Percentiles rank a stretch among this genome's conserved stretches.
Conservation (phyloP, 2,113 vertebrate genomes). For the Amphiprion ocellaris region DNA sequence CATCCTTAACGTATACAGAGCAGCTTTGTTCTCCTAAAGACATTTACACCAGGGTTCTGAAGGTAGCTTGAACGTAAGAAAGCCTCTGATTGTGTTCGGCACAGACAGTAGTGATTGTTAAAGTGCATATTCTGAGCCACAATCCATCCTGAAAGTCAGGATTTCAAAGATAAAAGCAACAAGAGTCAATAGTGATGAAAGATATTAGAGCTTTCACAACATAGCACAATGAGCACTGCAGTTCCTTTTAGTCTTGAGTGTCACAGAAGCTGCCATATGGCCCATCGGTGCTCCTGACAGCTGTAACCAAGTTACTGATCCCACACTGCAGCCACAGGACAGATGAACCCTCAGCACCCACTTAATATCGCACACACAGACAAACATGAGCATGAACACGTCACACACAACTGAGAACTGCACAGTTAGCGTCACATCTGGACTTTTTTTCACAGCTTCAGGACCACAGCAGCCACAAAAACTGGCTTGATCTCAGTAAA, state of each 20-base stretch:
- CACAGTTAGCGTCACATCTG: neutral
- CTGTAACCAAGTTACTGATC: conserved; percentile 52
- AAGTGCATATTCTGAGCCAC: neutral
- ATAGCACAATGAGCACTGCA: neutral
- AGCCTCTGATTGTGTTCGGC: neutral
- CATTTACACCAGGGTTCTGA: neutral
- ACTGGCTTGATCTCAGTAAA: neutral
- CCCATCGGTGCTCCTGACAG: conserved; percentile 44
- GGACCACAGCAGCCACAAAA: neutral
- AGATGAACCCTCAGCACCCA: conserved; percentile 38
- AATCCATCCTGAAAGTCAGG: neutral
- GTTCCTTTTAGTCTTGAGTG: neutral
- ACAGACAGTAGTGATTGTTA: neutral
- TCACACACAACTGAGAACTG: conserved; percentile 4
- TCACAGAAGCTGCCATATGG: conserved; percentile 65
- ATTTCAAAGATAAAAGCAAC: neutral
- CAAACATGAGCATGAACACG: conserved; percentile 6
- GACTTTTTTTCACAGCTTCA: conserved; percentile 10
- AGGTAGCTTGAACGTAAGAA: neutral
- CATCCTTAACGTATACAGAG: neutral
- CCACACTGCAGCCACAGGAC: conserved; percentile 31
- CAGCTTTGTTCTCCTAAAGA: neutral
- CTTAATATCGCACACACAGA: neutral
- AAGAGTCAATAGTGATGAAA: neutral
- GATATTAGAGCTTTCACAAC: neutral